phyloP scores from a whole-genome alignment of 2,113 vertebrate genomes.

The Lontra canadensis region DNA sequence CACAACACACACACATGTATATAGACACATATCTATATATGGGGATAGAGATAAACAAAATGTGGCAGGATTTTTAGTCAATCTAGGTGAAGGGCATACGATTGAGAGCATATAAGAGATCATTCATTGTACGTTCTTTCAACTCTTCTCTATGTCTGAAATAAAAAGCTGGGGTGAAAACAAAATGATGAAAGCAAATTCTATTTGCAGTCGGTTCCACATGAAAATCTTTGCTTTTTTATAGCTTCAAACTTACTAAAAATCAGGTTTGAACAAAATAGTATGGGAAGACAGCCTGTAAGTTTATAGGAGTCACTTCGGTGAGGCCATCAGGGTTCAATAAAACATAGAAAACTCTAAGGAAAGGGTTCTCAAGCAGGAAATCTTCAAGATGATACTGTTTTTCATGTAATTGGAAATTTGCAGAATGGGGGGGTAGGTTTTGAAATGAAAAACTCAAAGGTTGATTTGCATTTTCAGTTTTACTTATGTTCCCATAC shows the following conservation, averaged over 20 bases:
- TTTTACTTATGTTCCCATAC: neutral
- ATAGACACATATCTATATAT: neutral
- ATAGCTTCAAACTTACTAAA: neutral
- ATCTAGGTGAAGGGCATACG: neutral
- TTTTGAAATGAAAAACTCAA: neutral
- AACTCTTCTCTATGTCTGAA: neutral
- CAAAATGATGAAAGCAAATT: neutral
- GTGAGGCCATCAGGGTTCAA: neutral
- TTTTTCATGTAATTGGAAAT: neutral
- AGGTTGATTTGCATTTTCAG: neutral
- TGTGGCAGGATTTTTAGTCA: neutral
- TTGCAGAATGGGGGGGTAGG: neutral
- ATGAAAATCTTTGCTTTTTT: neutral
- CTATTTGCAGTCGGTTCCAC: neutral
- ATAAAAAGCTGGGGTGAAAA: neutral
- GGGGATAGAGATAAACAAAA: neutral
- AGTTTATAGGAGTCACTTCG: neutral
- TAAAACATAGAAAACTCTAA: neutral
- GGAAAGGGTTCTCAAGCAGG: neutral
- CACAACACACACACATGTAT: neutral
- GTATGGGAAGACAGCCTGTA: neutral
- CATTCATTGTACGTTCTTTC: neutral
- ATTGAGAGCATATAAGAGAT: neutral
- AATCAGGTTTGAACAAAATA: neutral
- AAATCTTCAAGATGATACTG: neutral